Percentiles rank a stretch among this genome's conserved stretches.
These are phyloP conservation scores for Limnodromus scolopaceus DNA, from an alignment of 2,797 vertebrate genomes.

Conservation along the genomic window DNA sequence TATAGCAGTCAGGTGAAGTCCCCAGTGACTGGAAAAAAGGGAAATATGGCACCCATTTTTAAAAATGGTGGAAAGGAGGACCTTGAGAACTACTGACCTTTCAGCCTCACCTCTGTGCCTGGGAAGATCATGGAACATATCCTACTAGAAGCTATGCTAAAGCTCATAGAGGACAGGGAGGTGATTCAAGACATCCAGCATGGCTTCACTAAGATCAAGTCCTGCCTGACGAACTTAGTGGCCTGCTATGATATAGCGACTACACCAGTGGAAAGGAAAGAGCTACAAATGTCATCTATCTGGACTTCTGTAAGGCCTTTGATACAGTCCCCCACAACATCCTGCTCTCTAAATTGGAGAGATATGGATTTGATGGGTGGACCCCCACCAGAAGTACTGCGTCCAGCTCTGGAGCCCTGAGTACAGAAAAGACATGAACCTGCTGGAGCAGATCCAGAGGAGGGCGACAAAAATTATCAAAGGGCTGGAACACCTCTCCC, in stretches of 20 bases:
- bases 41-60: background rate
- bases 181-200: background rate
- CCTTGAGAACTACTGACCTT: background rate
- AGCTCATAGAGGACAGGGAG: background rate
- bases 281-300: background rate
- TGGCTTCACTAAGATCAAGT: background rate
- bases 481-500: background rate
- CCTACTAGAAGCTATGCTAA: background rate
- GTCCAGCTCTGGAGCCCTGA: background rate
- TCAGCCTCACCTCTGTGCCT: too few relatives aligned
- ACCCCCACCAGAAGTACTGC: background rate
- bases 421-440: background rate
- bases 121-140: too few relatives aligned
- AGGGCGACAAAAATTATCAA: background rate
- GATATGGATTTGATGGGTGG: background rate
- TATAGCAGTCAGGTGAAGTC: background rate
- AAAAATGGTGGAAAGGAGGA: background rate
- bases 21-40: background rate
- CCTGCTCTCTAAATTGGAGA: background rate
- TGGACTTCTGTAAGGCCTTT: background rate
- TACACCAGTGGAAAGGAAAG: background rate
- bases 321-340: background rate
- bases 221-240: background rate
- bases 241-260: background rate
- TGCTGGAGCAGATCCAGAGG: background rate